phyloP scores from a whole-genome alignment of 2,113 vertebrate species.

The Lonchura striata region DNA sequence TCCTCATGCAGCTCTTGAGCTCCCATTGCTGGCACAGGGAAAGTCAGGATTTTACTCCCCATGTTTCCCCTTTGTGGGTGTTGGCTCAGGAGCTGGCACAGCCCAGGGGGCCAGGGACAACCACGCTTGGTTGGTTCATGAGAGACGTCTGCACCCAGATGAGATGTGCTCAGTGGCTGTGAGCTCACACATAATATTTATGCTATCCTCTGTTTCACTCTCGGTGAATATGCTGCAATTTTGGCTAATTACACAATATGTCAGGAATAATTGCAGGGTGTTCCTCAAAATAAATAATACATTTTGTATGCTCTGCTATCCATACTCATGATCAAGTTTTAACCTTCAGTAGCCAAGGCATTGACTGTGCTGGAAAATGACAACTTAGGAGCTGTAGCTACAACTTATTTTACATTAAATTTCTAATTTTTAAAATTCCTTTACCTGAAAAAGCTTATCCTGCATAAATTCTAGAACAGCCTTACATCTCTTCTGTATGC shows the following conservation, averaged over 20 bases:
- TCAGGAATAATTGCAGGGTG: constrained; percentile 55
- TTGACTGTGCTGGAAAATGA: background rate
- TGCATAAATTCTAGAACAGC: background rate
- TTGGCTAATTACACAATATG: constrained; percentile 51
- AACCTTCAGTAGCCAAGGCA: constrained; percentile 17
- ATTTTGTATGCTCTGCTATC: background rate
- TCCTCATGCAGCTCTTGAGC: background rate
- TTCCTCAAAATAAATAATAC: constrained; percentile 48
- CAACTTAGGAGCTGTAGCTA: background rate
- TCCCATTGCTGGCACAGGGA: background rate
- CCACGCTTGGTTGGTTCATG: accelerated
- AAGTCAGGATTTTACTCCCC: background rate
- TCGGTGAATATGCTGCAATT: constrained; percentile 46
- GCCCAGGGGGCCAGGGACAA: background rate
- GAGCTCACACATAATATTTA: background rate
- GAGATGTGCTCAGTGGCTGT: background rate
- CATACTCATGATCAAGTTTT: background rate
- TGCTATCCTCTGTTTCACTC: background rate
- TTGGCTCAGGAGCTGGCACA: background rate
- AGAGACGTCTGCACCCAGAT: background rate
- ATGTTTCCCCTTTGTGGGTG: background rate
- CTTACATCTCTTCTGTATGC: background rate
- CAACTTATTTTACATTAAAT: background rate
- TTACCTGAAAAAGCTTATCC: background rate
- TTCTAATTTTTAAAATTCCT: background rate